Evolutionary conservation across 2,113 vertebrate species (phyloP).

Genomic region (Agapornis roseicollis): DNA sequence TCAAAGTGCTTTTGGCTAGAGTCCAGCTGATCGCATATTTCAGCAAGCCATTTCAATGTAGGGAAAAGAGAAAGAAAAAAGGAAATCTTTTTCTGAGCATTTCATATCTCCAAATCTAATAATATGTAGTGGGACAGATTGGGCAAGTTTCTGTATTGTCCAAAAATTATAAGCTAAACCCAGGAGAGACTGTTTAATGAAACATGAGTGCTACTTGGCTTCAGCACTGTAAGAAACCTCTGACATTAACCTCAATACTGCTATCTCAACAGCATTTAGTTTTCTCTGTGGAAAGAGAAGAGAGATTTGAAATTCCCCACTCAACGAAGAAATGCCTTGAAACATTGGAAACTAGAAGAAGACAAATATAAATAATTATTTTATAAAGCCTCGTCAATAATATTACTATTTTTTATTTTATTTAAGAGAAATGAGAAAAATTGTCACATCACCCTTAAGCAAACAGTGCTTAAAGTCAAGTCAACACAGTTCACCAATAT

Average conservation of each 20-base stretch:
- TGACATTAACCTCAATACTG: not conserved
- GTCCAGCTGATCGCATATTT: slow-evolving; percentile 25
- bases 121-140: not conserved
- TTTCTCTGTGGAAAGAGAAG: not conserved
- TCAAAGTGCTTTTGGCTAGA: slow-evolving; percentile 43
- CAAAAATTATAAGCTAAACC: not conserved
- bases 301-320: not conserved
- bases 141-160: not conserved
- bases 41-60: slow-evolving; percentile 8
- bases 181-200: not conserved
- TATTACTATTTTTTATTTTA: not conserved
- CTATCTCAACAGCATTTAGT: not conserved
- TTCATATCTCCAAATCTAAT: not conserved
- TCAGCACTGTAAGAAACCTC: not conserved
- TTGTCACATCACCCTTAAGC: rapidly evolving
- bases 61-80: not conserved
- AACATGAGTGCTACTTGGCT: not conserved
- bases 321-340: not conserved
- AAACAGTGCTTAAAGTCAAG: not conserved
- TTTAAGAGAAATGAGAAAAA: not conserved
- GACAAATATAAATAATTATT: not conserved
- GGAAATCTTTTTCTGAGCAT: not conserved
- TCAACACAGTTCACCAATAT: not conserved
- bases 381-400: not conserved
- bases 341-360: not conserved